A percentile compares a stretch with the other conserved stretches of the same genome.
phyloP scores from a whole-genome alignment of 2,113 vertebrate genomes.

The Anarhynchus alexandrinus region DNA sequence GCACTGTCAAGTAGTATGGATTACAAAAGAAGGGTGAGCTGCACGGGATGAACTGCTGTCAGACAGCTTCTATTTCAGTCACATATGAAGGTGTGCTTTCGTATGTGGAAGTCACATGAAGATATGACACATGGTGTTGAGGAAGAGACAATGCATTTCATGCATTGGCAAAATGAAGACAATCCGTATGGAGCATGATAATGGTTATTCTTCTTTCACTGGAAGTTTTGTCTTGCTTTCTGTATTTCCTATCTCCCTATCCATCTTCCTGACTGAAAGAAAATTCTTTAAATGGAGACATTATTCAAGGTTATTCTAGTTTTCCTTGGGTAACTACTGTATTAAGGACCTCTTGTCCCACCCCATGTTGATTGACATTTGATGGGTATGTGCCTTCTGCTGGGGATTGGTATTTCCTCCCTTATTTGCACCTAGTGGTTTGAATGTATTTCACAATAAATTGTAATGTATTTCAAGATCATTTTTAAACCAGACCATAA shows the following conservation, averaged over 20 bases:
- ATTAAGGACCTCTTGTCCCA: not conserved
- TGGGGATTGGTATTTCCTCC: not conserved
- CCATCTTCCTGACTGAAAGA: not conserved
- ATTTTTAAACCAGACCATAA: not conserved
- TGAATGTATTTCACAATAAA: not conserved
- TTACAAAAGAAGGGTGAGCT: not conserved
- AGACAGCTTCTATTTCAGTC: not conserved
- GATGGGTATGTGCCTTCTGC: not conserved
- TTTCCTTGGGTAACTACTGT: not conserved
- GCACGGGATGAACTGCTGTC: not conserved
- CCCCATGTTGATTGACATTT: not conserved
- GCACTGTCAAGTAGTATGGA: no score
- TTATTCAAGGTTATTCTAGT: not conserved
- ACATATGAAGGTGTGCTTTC: not conserved
- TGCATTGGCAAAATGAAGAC: not conserved
- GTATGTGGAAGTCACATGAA: not conserved
- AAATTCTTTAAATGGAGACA: not conserved
- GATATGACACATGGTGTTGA: not conserved
- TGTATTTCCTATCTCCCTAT: not conserved
- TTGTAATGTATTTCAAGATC: not conserved
- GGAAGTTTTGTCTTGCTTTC: not conserved
- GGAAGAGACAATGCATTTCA: not conserved
- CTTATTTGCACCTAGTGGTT: not conserved
- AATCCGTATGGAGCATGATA: not conserved
- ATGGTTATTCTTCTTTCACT: not conserved